These are phyloP conservation scores for Poecilia wingei DNA, from an alignment of 2,797 vertebrate genomes.

Conservation along the genomic window DNA sequence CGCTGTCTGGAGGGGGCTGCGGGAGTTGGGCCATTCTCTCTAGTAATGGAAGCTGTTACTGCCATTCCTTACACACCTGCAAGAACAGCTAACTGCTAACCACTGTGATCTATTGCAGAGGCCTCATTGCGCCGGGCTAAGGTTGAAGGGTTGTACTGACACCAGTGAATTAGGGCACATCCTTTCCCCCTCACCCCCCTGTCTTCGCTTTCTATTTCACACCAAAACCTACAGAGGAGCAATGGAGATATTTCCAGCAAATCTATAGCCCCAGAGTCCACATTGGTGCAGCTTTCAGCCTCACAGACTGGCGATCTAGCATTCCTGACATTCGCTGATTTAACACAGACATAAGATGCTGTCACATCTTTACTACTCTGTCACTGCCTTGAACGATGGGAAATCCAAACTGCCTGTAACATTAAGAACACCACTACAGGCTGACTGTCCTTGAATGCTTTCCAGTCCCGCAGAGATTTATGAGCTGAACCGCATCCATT, in stretches of 20 bases:
- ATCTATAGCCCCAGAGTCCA: conserved; percentile 49
- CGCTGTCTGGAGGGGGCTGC: conserved; percentile 75
- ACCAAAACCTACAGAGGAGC: conserved; percentile 28
- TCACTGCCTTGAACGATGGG: conserved; percentile 75
- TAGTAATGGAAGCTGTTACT: conserved; percentile 78
- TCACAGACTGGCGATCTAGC: conserved; percentile 54
- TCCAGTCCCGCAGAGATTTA: conserved; percentile 78
- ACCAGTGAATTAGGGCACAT: conserved; percentile 63
- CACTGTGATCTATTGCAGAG: conserved; percentile 72
- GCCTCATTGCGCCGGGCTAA: conserved; percentile 52
- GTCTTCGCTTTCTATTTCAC: conserved; percentile 25
- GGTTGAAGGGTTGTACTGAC: conserved; percentile 69
- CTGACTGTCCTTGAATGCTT: conserved; percentile 77
- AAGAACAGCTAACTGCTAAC: conserved; percentile 75
- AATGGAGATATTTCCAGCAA: conserved; percentile 57
- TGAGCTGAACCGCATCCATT: conserved; percentile 78
- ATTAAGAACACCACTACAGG: conserved; percentile 78
- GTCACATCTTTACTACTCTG: conserved; percentile 77
- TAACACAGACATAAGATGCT: conserved; percentile 73
- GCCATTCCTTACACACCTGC: conserved; percentile 78
- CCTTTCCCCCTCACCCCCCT: conserved; percentile 28
- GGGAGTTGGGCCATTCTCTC: conserved; percentile 75
- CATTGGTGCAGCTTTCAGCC: conserved; percentile 32
- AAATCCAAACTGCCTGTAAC: conserved; percentile 79
- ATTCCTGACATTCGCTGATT: conserved; percentile 71